Conservation (phyloP, 53 echinoderm and acorn worm species). For the Holothuria leucospilota region DNA sequence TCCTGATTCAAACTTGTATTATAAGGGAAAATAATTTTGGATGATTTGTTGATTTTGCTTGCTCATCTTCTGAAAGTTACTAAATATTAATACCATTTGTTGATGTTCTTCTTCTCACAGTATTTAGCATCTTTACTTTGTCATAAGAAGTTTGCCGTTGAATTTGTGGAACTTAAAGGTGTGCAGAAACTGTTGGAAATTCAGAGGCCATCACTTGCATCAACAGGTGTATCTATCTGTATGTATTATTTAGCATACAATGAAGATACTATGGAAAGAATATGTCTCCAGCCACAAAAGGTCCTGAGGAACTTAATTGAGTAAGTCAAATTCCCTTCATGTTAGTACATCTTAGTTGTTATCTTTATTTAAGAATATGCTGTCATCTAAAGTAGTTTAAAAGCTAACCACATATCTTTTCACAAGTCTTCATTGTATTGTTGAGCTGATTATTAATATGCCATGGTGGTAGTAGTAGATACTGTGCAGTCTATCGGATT, state of each 20-base stretch:
- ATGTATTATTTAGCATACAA: constrained; percentile 98
- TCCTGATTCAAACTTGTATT: no score
- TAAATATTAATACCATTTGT: no score
- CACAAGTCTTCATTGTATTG: no score
- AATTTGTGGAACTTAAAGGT: constrained; percentile 85
- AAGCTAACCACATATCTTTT: no score
- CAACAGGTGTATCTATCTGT: constrained; percentile 94
- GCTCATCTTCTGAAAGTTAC: no score
- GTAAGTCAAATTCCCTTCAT: constrained; percentile 47
- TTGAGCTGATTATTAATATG: no score
- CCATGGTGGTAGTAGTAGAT: no score
- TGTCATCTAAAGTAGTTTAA: background rate
- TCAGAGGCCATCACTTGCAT: constrained; percentile 92
- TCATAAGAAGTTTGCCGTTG: constrained; percentile 99
- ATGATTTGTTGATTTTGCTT: no score
- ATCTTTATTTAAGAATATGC: background rate
- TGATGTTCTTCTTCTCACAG: constrained; percentile 41
- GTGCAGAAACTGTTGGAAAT: constrained; percentile 85
- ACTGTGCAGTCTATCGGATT: no score
- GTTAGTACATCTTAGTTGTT: no score
- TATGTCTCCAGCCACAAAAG: constrained; percentile 81
- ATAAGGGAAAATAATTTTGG: no score
- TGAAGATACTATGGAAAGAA: constrained; percentile 97
- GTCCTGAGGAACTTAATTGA: constrained; percentile 77
- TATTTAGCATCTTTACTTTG: constrained; percentile 93